Conservation (phyloP, 2,888 invertebrate genomes). For the Salpingus planirostris region DNA sequence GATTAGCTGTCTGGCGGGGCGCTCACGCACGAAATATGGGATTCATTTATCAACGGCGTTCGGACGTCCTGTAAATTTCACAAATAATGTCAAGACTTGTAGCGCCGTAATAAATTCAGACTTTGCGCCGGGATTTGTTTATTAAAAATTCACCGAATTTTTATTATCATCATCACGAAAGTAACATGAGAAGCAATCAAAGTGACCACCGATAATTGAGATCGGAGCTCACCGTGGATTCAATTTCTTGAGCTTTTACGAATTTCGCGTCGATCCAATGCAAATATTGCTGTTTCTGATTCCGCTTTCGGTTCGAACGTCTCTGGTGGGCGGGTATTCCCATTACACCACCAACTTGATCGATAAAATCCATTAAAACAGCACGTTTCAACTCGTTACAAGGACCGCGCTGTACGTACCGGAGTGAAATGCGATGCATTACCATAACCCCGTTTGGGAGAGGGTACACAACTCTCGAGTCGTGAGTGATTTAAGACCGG, state of each 20-base stretch:
- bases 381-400: slow-evolving; percentile 10
- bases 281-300: slow-evolving; percentile 11
- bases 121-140: slow-evolving; percentile 10
- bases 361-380: slow-evolving; percentile 12
- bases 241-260: too few species aligned
- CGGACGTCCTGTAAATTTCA: slow-evolving; percentile 19
- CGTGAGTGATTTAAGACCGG: too few species aligned
- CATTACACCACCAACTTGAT: slow-evolving; percentile 5
- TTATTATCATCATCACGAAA: slow-evolving; percentile 8
- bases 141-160: slow-evolving; percentile 15
- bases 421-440: too few species aligned
- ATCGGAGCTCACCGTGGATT: too few species aligned
- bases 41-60: slow-evolving; percentile 25
- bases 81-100: slow-evolving; percentile 19
- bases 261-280: not conserved
- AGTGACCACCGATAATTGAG: too few species aligned
- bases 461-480: too few species aligned
- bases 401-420: too few species aligned
- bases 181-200: slow-evolving; percentile 1
- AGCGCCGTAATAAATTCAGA: slow-evolving; percentile 12
- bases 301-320: not conserved
- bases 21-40: slow-evolving; percentile 27
- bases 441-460: too few species aligned
- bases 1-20: slow-evolving; percentile 21
- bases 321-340: not conserved